Evolutionary conservation across 2,888 invertebrate genomes (phyloP), one percentile per base, ranked within the genome.

Genomic region (Aproaerema taeniolella): DNA sequence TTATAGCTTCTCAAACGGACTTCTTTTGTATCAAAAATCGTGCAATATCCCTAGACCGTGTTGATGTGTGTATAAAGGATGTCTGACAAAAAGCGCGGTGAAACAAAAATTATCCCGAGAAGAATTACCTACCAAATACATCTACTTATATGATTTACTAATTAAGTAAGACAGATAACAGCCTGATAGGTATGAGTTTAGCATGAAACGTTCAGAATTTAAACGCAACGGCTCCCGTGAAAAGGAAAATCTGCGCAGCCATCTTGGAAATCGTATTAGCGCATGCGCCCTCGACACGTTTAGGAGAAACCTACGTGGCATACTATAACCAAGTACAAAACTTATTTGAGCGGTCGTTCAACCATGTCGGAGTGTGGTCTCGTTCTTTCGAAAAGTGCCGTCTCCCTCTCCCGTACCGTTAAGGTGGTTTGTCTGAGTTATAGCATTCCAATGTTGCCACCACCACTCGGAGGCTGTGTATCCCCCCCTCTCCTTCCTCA

Each of bases 271-370:
- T 69, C 66, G 46, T 60, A 65, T 58, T 67, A 59, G 64, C 55
- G 61, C 65, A 66, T 63, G 67, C 67, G 72, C 68, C 67, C 65
- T 67, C 71, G 67, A 69, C 72, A 73, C 72, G 73, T 69, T 70
- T 74, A 77, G 76, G 76, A 73, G 76, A 79, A 81, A 77, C 76
- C 76, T 75, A 76, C 78, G 72, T 75, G 69, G 76, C 73, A 74
- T 76, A 81, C 75, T 74, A 75, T 66, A 67, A 74, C 70, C 58
- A 68, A 69, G 77, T 74, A 81, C 80, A 76, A 81, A 76, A 82
- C 83, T 83, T 82, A 83, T 85, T 83, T 85, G 85, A 85, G 82
- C 82, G 85, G 85, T 83, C 85, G 82, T 85, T 85, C 83, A 85
- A 85, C 85, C 83, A 78, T 77, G 76, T 73, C 78, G 72, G 54